Evolutionary conservation across 2,797 vertebrate genomes (phyloP), one percentile per base, ranked within the genome.

Genomic region (Oreonectes daqikongensis): DNA sequence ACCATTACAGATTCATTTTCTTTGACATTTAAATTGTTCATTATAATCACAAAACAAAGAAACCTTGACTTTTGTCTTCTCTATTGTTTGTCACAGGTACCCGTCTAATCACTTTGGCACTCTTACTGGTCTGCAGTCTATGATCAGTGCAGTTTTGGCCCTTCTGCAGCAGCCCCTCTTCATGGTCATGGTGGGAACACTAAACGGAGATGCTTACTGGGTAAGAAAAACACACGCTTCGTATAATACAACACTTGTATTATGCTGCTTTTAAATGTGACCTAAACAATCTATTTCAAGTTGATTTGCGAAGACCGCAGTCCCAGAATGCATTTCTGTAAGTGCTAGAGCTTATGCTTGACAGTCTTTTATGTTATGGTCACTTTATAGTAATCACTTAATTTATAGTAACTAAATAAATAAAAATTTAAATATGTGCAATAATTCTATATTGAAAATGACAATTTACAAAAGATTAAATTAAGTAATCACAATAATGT

Each of bases 61-160:
- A 17, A 11, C 50, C 35, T n/a, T n/a, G n/a, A n/a, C n/a, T n/a
- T n/a, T n/a, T n/a, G n/a, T n/a, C n/a, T n/a, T n/a, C n/a, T n/a
- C n/a, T n/a, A n/a, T n/a, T n/a, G n/a, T n/a, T 18, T 0, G 35
- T 40, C 44, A 48, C 89, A 97, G 96, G 67, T 97, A 96, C 76
- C 96, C 96, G 0, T 94, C 95, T 64, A 94, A 93, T 84, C 95
- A 97, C 86, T 97, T 97, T 22, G 96, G 96, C 26, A 96, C 95
- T 0, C 88, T 97, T 85, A 97, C 94, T 0, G 96, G 96, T 30
- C 92, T 97, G 60, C 96, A 97, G 91, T 97, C 96, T 3, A 93
- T 95, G 87, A 92, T 96, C 86, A 97, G 96, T 0, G 96, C 96
- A 0, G 72, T 95, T 81, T 81, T 96, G 0, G 96, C 95, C 3